Percentiles rank a stretch among this genome's conserved stretches.
Conservation (phyloP, 2,797 vertebrate genomes). For the Malacoctenus gilli region DNA sequence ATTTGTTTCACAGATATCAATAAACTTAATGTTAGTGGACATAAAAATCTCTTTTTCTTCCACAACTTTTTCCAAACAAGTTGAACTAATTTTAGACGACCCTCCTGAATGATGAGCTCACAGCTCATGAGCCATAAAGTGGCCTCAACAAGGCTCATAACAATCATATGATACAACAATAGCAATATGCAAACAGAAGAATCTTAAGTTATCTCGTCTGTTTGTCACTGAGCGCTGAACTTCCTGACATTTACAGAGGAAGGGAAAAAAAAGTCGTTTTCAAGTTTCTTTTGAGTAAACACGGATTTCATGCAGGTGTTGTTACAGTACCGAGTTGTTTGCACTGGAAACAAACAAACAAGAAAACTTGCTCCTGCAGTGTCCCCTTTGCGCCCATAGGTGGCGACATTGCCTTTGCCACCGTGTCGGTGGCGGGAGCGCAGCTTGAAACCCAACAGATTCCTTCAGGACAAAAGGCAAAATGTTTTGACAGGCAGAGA, state of each 20-base stretch:
- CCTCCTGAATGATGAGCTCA: too few species aligned
- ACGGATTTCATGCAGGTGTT: neutral
- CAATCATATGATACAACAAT: too few species aligned
- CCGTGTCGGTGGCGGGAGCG: slow-evolving; percentile 8
- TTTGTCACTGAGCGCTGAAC: neutral
- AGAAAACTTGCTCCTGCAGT: slow-evolving; percentile 37
- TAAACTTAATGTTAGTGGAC: too few species aligned
- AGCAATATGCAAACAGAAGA: too few species aligned
- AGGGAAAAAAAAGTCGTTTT: neutral
- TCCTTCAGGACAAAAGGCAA: slow-evolving; percentile 77
- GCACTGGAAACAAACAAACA: neutral
- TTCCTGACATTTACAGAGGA: neutral
- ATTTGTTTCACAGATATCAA: too few species aligned
- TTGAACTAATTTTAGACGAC: too few species aligned
- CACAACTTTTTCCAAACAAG: too few species aligned
- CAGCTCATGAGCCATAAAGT: too few species aligned
- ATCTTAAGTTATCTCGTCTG: neutral
- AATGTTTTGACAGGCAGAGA: slow-evolving; percentile 80
- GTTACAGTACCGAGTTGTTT: neutral
- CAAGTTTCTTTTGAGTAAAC: neutral
- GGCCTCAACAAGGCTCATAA: too few species aligned
- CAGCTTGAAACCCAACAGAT: slow-evolving; percentile 57
- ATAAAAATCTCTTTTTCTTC: too few species aligned
- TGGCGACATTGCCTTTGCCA: slow-evolving; percentile 78
- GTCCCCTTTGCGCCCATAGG: slow-evolving; percentile 63